Evolutionary conservation across 2,797 vertebrate species (phyloP), one percentile per base, ranked within the genome.

Genomic region (Danionella dracula): DNA sequence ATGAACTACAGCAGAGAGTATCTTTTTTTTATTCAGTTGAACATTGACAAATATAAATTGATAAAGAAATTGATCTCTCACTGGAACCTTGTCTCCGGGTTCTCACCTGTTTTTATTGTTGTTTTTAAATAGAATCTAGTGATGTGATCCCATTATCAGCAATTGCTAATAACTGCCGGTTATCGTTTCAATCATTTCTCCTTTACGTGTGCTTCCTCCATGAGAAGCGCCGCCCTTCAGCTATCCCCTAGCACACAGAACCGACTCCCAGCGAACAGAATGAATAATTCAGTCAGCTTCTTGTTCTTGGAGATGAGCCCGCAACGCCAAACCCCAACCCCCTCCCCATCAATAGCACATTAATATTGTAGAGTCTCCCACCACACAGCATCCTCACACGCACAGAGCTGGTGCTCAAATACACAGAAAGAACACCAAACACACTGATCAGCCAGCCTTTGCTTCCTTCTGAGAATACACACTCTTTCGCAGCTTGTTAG

Each of bases 271-370:
- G 70, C 16, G 58, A 77, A 78, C 68, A 70, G 82, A 78, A 89
- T 89, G 76, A 90, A 90, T 90, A 82, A 90, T 89, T 90, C 73
- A 89, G 79, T 76, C 77, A 61, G 62, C 72, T 84, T 85, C 76
- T 83, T 77, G 73, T 83, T 84, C 81, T 83, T 66, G 77, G 77
- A 85, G 84, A 84, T 51, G 49, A 65, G 61, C 45, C 51, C 67
- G 44, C 58, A 57, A 8, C 58, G 63, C 61, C 42, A 48, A 32
- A 5, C 42, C 51, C 42, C 19, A 50, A 38, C 49, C 45, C 68
- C 37, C 56, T 46, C 59, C 55, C 68, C 71, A 68, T 68, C 68
- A 67, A 58, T 69, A 71, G 17, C 15, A 45, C 66, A 75, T 78
- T 75, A 78, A 75, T 76, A 73, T 71, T 75, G 71, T 72, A 78